phyloP scores from a whole-genome alignment of 2,888 invertebrate genomes.

The Liodrosophila aerea region DNA sequence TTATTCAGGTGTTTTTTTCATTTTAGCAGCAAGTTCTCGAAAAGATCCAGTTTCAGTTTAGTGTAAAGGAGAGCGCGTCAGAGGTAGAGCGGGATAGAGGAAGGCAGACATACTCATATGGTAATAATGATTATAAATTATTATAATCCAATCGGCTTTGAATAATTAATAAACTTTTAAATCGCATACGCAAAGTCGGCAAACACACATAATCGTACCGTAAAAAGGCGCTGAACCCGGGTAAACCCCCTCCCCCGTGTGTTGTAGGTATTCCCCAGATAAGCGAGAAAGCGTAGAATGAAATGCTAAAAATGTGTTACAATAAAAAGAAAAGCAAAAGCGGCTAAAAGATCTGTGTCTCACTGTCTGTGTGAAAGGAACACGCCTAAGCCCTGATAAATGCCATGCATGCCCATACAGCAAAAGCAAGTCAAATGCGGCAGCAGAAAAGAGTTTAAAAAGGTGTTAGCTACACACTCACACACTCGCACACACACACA shows the following conservation, averaged over 20 bases:
- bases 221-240: constrained; percentile 66
- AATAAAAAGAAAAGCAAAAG: constrained; percentile 53
- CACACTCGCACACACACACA: constrained; percentile 27
- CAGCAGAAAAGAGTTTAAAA: constrained; percentile 51
- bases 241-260: neutral
- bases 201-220: constrained; percentile 56
- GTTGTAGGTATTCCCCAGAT: neutral
- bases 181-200: constrained; percentile 56
- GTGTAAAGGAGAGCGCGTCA: constrained; percentile 29
- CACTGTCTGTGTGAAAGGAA: constrained; percentile 46
- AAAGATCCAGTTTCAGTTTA: constrained; percentile 16
- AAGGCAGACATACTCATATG: constrained; percentile 61
- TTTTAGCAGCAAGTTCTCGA: constrained; percentile 7
- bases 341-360: constrained; percentile 40
- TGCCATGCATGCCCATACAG: too few relatives aligned
- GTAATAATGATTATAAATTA: constrained; percentile 82
- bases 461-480: constrained; percentile 55
- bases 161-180: constrained; percentile 82
- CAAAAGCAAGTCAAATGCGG: constrained; percentile 13
- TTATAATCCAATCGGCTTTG: constrained; percentile 83
- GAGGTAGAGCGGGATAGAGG: too few relatives aligned
- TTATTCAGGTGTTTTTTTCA: constrained; percentile 4
- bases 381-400: constrained; percentile 67
- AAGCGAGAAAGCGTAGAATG: constrained; percentile 64
- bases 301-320: constrained; percentile 72